A percentile compares a stretch with the other conserved stretches of the same genome.
phyloP scores from a whole-genome alignment of 2,797 vertebrate genomes.

The Morelia viridis region DNA sequence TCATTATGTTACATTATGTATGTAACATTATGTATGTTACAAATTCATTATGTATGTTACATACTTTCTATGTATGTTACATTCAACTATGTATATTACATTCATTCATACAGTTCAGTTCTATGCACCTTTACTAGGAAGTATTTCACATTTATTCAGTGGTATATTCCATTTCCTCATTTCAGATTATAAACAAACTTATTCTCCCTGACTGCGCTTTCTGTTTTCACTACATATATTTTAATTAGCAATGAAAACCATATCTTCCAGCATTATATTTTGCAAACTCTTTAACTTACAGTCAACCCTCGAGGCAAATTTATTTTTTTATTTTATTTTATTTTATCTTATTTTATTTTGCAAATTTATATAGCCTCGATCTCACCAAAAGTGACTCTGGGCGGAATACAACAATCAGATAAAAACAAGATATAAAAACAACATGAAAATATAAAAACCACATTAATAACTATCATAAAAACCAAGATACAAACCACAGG shows the following conservation, averaged over 20 bases:
- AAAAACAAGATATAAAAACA: no score
- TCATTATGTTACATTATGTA: background rate
- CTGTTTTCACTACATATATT: background rate
- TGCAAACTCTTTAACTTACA: background rate
- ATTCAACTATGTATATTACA: background rate
- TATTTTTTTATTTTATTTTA: no score
- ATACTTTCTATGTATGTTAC: background rate
- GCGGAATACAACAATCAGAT: no score
- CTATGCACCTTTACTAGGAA: background rate
- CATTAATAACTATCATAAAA: no score
- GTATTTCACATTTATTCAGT: background rate
- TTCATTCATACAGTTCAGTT: background rate
- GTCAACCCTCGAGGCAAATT: background rate
- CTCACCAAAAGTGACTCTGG: no score
- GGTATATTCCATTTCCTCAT: no score
- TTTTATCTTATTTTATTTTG: no score
- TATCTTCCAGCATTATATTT: background rate
- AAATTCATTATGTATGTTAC: background rate
- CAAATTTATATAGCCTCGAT: no score
- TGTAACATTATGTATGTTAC: background rate
- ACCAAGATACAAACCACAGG: no score
- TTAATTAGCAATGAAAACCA: slow-evolving; percentile 6
- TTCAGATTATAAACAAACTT: background rate
- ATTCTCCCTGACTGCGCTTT: background rate
- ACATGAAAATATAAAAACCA: no score